These are phyloP conservation scores for Bubo scandiacus DNA, from an alignment of 2,113 vertebrate genomes.

Conservation along the genomic window DNA sequence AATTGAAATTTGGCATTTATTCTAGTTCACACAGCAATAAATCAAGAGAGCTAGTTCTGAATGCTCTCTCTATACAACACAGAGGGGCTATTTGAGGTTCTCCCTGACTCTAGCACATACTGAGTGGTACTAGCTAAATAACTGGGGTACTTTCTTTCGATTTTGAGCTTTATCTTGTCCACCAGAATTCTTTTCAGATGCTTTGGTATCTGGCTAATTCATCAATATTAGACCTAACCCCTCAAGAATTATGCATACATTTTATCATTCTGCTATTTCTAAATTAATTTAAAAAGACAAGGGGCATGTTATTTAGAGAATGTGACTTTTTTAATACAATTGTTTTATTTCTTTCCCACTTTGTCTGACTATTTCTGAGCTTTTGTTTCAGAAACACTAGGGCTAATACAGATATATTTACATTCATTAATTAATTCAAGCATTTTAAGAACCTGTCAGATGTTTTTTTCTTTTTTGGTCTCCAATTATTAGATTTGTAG, in stretches of 20 bases:
- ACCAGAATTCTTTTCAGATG: neutral
- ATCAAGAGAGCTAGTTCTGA: neutral
- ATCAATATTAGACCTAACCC: neutral
- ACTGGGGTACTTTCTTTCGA: neutral
- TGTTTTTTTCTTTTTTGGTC: neutral
- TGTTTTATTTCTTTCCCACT: neutral
- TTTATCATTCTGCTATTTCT: neutral
- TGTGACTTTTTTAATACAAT: neutral
- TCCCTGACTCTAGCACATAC: neutral
- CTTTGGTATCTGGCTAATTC: neutral
- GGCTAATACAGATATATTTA: neutral
- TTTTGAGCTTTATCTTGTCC: neutral
- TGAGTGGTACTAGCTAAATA: neutral
- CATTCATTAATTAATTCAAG: neutral
- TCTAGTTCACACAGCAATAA: neutral
- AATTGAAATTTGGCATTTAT: neutral
- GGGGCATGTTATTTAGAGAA: neutral
- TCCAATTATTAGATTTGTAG: constrained; percentile 31
- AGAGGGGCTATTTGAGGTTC: neutral
- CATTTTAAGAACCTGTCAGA: neutral
- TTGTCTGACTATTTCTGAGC: neutral
- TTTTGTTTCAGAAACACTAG: neutral
- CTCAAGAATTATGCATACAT: neutral
- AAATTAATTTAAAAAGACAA: neutral
- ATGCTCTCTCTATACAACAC: neutral